A percentile compares a stretch with the other conserved stretches of the same genome.
Evolutionary conservation across 2,113 vertebrate species (phyloP).

Genomic region (Platysteira castanea): DNA sequence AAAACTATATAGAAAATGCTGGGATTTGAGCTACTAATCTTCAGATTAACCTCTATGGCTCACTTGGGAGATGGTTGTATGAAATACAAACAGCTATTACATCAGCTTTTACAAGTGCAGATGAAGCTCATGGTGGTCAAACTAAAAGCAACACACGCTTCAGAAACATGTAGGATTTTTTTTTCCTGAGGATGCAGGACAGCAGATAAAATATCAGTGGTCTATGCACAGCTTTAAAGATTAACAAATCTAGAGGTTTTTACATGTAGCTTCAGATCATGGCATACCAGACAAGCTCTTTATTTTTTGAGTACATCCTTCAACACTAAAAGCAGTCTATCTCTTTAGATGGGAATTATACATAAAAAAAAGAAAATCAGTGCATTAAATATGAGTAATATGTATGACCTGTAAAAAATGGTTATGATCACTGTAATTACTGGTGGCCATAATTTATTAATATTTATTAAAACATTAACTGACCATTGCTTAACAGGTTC

Average conservation of each 20-base stretch:
- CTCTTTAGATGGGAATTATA: neutral
- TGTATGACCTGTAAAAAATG: neutral
- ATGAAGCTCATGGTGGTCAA: slow-evolving; percentile 40
- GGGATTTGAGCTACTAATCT: slow-evolving; percentile 47
- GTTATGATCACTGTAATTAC: slow-evolving; percentile 4
- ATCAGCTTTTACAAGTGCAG: slow-evolving; percentile 43
- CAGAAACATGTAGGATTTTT: neutral
- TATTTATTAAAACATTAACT: slow-evolving; percentile 37
- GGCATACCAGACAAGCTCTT: neutral
- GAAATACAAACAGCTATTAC: slow-evolving; percentile 40
- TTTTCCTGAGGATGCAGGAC: neutral
- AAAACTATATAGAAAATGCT: slow-evolving; percentile 10
- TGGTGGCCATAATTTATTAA: neutral
- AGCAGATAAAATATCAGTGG: neutral
- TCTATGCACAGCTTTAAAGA: slow-evolving; percentile 29
- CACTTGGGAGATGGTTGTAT: neutral
- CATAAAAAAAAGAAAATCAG: slow-evolving; percentile 6
- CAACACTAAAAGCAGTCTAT: neutral
- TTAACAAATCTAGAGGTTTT: slow-evolving; percentile 4
- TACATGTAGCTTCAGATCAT: neutral
- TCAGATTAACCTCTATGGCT: slow-evolving; percentile 42
- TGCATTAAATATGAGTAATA: slow-evolving; percentile 15
- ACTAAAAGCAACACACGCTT: slow-evolving; percentile 27
- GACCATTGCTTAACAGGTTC: neutral
- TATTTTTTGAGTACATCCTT: neutral